Percentiles rank a stretch among this genome's conserved stretches.
Conservation (phyloP, 2,113 vertebrate genomes). For the Protobothrops flavoviridis region DNA sequence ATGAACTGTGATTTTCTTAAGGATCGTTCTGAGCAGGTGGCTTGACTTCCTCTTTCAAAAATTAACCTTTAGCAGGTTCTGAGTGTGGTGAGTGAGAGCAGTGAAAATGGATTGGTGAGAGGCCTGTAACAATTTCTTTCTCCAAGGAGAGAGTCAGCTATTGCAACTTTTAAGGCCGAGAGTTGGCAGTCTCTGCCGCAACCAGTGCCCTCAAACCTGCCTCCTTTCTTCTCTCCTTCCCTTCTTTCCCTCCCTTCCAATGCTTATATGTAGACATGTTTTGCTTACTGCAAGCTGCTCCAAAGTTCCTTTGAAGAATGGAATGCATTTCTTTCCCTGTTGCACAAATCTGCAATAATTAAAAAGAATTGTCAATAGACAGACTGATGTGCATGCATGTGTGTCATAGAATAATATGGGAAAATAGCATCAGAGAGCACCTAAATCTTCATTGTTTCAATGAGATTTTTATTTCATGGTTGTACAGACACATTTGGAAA, state of each 20-base stretch:
- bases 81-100: not conserved
- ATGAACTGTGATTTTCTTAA: not conserved
- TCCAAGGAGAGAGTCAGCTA: not conserved
- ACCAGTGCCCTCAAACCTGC: not conserved
- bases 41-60: not conserved
- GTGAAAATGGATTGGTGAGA: not conserved
- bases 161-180: not conserved
- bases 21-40: not conserved
- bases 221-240: not conserved
- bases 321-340: not conserved
- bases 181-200: not conserved
- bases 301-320: not conserved
- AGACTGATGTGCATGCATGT: not conserved
- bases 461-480: not conserved
- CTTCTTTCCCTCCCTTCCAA: not conserved
- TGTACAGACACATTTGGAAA: not conserved
- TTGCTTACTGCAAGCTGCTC: not conserved
- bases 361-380: not conserved
- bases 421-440: not conserved
- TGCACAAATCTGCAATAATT: not conserved
- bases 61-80: not conserved
- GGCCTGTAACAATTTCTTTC: not conserved
- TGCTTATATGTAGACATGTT: not conserved
- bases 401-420: not conserved
- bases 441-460: not conserved